Conservation (phyloP, 2,888 invertebrate genomes). For the Lasioglossum morio region DNA sequence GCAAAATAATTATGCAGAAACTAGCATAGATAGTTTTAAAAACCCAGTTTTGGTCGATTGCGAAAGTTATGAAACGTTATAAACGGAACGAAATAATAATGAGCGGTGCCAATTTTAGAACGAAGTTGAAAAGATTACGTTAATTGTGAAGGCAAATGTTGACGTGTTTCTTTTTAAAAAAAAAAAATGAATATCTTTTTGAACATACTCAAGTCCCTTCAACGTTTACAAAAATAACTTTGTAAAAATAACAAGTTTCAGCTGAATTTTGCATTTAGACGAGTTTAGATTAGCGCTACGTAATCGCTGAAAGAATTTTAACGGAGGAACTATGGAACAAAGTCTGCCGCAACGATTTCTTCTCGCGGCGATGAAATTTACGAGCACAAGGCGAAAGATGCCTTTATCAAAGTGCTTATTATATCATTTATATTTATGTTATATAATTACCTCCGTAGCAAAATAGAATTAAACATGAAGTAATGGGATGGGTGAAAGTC, state of each 20-base stretch:
- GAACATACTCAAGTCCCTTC: too few relatives aligned
- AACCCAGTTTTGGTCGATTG: not conserved
- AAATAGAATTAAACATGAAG: constrained; percentile 14
- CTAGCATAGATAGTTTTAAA: too few relatives aligned
- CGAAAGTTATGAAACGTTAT: not conserved
- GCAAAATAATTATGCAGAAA: too few relatives aligned
- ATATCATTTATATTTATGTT: not conserved
- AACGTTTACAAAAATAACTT: not conserved
- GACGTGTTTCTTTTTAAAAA: too few relatives aligned
- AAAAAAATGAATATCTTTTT: too few relatives aligned
- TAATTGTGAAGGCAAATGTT: too few relatives aligned
- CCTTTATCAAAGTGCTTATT: not conserved
- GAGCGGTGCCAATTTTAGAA: too few relatives aligned
- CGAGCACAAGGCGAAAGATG: not conserved
- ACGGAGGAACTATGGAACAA: too few relatives aligned
- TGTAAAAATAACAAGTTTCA: not conserved
- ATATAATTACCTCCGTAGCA: constrained; percentile 8
- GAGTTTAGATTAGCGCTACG: not conserved
- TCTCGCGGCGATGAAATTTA: not conserved
- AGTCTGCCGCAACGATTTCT: not conserved
- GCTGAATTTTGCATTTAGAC: not conserved
- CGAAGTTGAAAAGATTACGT: too few relatives aligned
- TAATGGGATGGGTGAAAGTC: not conserved
- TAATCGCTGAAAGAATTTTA: not conserved
- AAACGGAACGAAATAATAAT: not conserved